Percentiles rank a stretch among this genome's conserved stretches.
phyloP scores from a whole-genome alignment of 1,140 invertebrate species.

The Plodia interpunctella region DNA sequence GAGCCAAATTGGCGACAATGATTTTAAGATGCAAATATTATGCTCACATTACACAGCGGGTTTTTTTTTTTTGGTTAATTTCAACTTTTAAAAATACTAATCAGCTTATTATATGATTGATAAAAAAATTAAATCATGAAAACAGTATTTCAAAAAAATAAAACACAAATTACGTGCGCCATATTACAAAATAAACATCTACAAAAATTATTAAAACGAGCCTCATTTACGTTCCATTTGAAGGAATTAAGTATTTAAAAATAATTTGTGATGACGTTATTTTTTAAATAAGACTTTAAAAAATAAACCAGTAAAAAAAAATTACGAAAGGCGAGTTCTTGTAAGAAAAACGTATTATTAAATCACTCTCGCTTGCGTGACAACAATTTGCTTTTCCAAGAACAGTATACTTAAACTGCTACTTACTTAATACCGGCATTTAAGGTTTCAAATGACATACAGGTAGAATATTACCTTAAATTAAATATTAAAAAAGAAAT shows the following conservation, averaged over 20 bases:
- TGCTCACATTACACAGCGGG: no score
- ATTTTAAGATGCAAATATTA: conserved; percentile 1
- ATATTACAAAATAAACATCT: neutral
- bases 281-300: neutral
- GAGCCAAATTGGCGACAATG: conserved; percentile 15
- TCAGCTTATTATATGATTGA: no score
- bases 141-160: no score
- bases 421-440: no score
- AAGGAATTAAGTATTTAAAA: neutral
- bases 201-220: neutral
- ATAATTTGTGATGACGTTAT: neutral
- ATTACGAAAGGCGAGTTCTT: neutral
- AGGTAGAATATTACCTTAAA: no score
- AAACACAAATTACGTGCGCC: neutral
- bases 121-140: no score
- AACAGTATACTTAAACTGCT: neutral
- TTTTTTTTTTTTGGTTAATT: no score
- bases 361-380: neutral
- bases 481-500: no score
- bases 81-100: no score
- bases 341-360: neutral
- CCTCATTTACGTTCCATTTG: neutral
- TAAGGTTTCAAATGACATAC: no score
- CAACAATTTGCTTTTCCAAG: neutral
- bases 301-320: conserved; percentile 5